Conservation (phyloP, 1,140 invertebrate species). For the Philotrypesis tridentata region DNA sequence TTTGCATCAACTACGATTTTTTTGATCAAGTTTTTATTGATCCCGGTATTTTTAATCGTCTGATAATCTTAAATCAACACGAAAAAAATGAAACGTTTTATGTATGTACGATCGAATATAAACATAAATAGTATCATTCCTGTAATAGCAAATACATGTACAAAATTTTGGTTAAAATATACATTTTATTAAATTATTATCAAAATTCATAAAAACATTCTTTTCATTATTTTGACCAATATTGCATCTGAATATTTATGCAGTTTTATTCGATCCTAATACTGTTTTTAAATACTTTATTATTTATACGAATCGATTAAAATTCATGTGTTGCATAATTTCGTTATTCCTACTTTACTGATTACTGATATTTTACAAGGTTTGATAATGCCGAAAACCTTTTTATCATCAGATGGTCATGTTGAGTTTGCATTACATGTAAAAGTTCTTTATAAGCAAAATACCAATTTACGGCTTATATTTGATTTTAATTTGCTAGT, state of each 20-base stretch:
- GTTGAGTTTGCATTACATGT: too few species aligned
- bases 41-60: not conserved
- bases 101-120: not conserved
- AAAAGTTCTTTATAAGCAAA: too few species aligned
- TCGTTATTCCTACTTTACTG: not conserved
- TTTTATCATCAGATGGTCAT: not conserved
- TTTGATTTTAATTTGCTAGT: too few species aligned
- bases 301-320: too few species aligned
- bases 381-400: not conserved
- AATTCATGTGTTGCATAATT: too few species aligned
- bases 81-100: not conserved
- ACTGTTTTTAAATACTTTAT: too few species aligned
- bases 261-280: too few species aligned
- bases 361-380: not conserved
- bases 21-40: not conserved
- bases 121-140: not conserved
- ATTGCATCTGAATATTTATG: too few species aligned
- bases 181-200: not conserved
- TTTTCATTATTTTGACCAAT: not conserved
- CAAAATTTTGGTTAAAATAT: not conserved
- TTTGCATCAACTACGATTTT: too few species aligned
- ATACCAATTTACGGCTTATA: too few species aligned
- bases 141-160: slow-evolving; percentile 2
- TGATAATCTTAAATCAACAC: not conserved
- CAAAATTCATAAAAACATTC: not conserved